These are phyloP conservation scores for Anguilla anguilla DNA, from an alignment of 2,797 vertebrate species.

Conservation along the genomic window DNA sequence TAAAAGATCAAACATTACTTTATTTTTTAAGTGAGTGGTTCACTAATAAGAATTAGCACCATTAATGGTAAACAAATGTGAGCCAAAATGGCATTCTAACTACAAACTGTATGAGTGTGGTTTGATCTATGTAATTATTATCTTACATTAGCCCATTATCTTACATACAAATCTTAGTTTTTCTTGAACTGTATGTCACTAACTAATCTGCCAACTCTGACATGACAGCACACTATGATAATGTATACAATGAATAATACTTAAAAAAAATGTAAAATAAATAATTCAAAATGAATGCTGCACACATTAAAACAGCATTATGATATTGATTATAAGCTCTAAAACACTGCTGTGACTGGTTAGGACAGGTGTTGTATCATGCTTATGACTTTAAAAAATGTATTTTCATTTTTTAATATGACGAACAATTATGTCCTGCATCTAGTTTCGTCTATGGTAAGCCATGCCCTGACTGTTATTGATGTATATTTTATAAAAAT, in stretches of 20 bases:
- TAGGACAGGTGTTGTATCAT: no score
- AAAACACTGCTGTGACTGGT: no score
- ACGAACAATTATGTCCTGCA: neutral
- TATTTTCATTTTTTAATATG: neutral
- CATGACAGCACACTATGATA: neutral
- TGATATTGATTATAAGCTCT: no score
- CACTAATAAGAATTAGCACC: neutral
- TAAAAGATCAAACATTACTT: neutral
- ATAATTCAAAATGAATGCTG: neutral
- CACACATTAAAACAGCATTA: neutral
- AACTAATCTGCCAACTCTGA: no score
- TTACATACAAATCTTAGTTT: neutral
- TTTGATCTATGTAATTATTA: neutral
- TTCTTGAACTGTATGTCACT: no score
- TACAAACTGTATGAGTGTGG: neutral
- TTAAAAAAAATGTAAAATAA: neutral
- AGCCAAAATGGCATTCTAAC: neutral
- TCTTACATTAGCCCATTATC: no score
- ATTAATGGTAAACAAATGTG: neutral
- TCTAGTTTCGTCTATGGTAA: neutral
- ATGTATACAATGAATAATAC: neutral
- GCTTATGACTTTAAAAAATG: no score
- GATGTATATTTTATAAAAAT: neutral
- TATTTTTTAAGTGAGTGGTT: neutral
- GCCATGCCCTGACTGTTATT: neutral